Evolutionary conservation across 2,797 vertebrate species (phyloP).

Genomic region (Arnoldichthys spilopterus): DNA sequence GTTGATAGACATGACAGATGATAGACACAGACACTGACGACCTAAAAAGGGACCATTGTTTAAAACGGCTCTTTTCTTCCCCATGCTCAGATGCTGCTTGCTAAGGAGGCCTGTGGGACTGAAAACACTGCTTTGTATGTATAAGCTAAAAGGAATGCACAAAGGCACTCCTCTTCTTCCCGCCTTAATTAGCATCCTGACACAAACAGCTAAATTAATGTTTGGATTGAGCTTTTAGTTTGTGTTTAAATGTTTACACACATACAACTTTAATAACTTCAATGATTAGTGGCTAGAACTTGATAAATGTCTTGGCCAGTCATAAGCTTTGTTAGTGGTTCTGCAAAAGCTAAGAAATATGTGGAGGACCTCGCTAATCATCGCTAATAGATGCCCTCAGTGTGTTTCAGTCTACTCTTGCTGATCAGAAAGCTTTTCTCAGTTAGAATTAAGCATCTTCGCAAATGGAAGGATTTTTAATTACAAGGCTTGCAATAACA

Average conservation of each 20-base stretch:
- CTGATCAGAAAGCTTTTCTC: neutral
- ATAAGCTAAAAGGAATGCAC: constrained; percentile 1
- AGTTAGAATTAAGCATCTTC: neutral
- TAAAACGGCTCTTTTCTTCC: neutral
- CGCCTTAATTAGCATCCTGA: constrained; percentile 3
- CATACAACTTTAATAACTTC: constrained; percentile 15
- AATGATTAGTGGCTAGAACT: neutral
- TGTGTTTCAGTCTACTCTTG: neutral
- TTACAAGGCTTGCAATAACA: neutral
- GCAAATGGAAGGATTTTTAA: constrained; percentile 3
- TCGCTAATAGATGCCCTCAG: neutral
- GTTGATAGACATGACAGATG: neutral
- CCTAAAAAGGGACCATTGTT: neutral
- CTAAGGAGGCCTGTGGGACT: neutral
- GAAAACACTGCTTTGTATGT: neutral
- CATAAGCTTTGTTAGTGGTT: neutral
- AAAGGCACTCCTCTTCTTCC: constrained; percentile 2
- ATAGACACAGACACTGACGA: neutral
- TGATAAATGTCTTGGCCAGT: constrained; percentile 8
- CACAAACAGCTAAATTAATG: constrained; percentile 1
- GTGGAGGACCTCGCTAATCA: neutral
- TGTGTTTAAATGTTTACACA: neutral
- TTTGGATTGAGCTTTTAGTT: neutral
- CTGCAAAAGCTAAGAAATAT: neutral
- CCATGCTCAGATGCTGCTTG: neutral